Evolutionary conservation across 2,113 vertebrate species (phyloP).

Genomic region (Melanocharis versteri): DNA sequence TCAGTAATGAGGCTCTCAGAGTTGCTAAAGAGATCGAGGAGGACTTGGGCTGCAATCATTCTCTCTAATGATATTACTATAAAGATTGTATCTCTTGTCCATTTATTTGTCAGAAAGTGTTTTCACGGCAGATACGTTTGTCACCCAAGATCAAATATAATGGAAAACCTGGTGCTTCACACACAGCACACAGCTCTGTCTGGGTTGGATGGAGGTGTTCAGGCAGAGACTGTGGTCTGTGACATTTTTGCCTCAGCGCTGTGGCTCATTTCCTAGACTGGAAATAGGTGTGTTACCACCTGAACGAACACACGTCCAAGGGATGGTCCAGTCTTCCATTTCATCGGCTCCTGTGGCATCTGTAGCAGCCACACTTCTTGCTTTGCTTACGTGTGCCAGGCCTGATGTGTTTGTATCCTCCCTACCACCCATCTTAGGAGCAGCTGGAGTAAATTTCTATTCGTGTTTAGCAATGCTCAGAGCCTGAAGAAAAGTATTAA

Average conservation of each 20-base stretch:
- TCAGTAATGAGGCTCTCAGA: neutral
- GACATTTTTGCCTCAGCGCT: neutral
- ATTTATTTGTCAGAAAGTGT: neutral
- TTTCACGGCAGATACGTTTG: neutral
- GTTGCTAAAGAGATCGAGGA: slow-evolving; percentile 10
- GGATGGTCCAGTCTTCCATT: neutral
- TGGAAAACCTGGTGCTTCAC: neutral
- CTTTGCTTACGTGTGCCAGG: neutral
- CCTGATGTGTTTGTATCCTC: neutral
- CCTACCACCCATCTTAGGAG: neutral
- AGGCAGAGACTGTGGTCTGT: neutral
- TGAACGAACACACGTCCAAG: neutral
- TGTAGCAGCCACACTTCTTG: neutral
- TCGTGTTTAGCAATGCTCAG: neutral
- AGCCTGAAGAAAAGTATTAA: slow-evolving; percentile 35
- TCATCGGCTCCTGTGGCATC: neutral
- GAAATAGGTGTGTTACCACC: neutral
- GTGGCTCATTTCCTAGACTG: neutral
- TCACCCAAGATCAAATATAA: neutral
- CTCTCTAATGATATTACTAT: neutral
- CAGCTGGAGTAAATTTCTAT: neutral
- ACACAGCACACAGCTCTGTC: neutral
- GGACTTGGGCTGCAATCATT: neutral
- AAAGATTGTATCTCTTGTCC: neutral
- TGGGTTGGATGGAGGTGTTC: neutral